Conservation (phyloP, 1,140 invertebrate genomes). For the Cecropterus lyciades region DNA sequence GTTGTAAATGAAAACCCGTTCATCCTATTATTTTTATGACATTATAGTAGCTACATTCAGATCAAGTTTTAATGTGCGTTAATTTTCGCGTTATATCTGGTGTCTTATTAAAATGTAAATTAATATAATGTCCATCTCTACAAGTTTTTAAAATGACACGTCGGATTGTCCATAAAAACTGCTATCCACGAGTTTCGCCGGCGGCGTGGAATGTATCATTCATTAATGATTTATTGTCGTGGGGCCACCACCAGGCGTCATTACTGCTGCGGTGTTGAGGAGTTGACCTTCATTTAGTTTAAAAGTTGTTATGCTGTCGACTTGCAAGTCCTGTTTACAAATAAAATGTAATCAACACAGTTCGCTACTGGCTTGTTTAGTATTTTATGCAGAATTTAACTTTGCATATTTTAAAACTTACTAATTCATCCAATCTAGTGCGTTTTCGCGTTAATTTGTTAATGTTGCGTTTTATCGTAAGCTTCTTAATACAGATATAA, state of each 20-base stretch:
- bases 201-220: conserved; percentile 32
- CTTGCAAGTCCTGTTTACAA: conserved; percentile 39
- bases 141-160: conserved; percentile 31
- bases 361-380: conserved; percentile 27
- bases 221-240: conserved; percentile 35
- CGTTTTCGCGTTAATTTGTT: neutral
- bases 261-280: conserved; percentile 31
- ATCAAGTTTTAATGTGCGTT: conserved; percentile 18
- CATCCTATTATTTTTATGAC: conserved; percentile 13
- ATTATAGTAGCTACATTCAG: conserved; percentile 10
- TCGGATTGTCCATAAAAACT: conserved; percentile 31
- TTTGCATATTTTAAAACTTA: neutral
- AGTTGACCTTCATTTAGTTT: conserved; percentile 50
- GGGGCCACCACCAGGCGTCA: conserved; percentile 29
- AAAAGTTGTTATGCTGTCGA: conserved; percentile 48
- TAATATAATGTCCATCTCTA: conserved; percentile 24
- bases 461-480: too few species aligned
- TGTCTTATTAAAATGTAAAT: conserved; percentile 28
- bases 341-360: conserved; percentile 35
- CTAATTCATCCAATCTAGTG: neutral
- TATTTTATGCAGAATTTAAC: conserved; percentile 16
- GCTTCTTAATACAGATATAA: too few species aligned
- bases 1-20: neutral
- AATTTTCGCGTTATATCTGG: conserved; percentile 15
- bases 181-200: conserved; percentile 31